These are phyloP conservation scores for Labroides dimidiatus DNA, from an alignment of 2,797 vertebrate species.

Conservation along the genomic window DNA sequence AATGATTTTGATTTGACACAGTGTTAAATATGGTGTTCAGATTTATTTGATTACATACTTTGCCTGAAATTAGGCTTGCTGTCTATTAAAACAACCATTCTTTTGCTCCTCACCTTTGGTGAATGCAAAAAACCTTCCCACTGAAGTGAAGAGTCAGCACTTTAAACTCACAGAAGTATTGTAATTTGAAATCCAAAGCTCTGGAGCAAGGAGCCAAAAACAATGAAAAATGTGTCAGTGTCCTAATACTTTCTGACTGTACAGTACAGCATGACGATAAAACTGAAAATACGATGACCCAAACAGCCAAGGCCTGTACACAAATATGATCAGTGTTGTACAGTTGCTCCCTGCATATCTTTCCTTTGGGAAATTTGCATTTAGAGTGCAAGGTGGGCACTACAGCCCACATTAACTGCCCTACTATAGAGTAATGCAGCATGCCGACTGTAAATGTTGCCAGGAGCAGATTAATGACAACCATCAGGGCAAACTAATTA, in stretches of 20 bases:
- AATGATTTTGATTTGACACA: neutral
- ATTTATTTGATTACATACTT: neutral
- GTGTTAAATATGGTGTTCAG: too few species aligned
- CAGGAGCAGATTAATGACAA: conserved; percentile 71
- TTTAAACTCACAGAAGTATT: conserved; percentile 19
- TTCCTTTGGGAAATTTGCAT: conserved; percentile 66
- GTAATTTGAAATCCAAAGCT: conserved; percentile 40
- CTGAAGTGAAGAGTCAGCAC: conserved; percentile 40
- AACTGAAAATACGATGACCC: conserved; percentile 38
- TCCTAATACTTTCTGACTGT: conserved; percentile 25
- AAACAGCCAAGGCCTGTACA: conserved; percentile 15
- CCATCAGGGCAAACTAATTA: conserved; percentile 76
- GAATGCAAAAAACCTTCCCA: conserved; percentile 20
- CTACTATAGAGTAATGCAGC: conserved; percentile 46
- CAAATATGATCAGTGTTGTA: conserved; percentile 48
- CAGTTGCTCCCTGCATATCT: conserved; percentile 33
- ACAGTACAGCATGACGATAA: conserved; percentile 22
- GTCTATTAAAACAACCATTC: neutral
- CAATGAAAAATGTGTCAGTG: conserved; percentile 36
- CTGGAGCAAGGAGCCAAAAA: conserved; percentile 21
- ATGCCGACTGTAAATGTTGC: conserved; percentile 62
- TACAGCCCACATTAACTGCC: conserved; percentile 38
- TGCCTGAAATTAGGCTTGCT: neutral
- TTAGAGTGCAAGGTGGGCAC: conserved; percentile 52
- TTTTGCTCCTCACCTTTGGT: conserved; percentile 14